These are phyloP conservation scores for Rhagonycha fulva DNA, from an alignment of 2,888 invertebrate species.

Conservation along the genomic window DNA sequence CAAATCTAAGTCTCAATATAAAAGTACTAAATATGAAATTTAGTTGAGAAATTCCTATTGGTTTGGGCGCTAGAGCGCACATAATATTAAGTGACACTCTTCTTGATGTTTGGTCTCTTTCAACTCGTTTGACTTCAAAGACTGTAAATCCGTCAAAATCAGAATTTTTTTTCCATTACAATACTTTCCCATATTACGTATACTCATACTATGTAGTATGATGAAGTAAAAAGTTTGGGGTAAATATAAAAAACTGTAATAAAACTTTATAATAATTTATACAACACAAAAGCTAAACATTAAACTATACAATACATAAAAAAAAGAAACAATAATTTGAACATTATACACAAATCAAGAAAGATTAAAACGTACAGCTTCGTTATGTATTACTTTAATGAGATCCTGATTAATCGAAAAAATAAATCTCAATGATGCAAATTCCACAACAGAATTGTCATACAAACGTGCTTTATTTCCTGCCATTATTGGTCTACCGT, in stretches of 20 bases:
- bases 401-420: constrained; percentile 92
- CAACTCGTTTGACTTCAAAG: too few species aligned
- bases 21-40: too few species aligned
- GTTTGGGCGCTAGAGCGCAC: too few species aligned
- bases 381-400: constrained; percentile 85
- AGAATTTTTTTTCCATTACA: too few species aligned
- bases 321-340: neutral
- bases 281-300: neutral
- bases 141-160: too few species aligned
- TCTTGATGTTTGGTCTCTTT: too few species aligned
- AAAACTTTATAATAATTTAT: neutral
- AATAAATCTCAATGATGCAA: constrained; percentile 88
- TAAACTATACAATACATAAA: neutral
- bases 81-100: too few species aligned
- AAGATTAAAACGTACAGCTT: constrained; percentile 79
- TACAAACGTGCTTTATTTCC: constrained; percentile 89
- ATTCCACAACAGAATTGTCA: constrained; percentile 95
- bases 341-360: constrained; percentile 44
- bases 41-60: too few species aligned
- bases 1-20: too few species aligned
- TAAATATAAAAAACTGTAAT: neutral
- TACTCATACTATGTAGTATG: too few species aligned
- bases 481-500: constrained; percentile 85
- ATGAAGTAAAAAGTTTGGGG: too few species aligned
- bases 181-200: too few species aligned